Evolutionary conservation across 2,113 vertebrate species (phyloP), one percentile per base, ranked within the genome.

Genomic region (Lepus timidus): DNA sequence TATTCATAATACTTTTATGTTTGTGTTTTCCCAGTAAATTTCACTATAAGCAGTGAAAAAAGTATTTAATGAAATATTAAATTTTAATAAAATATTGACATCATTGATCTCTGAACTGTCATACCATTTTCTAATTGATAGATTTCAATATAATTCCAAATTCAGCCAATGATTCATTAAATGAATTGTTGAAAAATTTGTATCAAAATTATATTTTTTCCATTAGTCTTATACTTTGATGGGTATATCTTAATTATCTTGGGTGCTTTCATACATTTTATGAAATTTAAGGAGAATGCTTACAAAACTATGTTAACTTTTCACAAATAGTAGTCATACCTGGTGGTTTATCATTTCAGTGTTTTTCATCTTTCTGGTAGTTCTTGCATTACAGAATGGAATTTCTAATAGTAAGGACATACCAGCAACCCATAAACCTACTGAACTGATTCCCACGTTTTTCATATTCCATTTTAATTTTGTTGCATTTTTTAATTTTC

Each of bases 401-500:
- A 76, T 93, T 93, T 95, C 90, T 61, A 31, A 36, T 85, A 33
- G 88, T 39, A 76, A 79, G 22, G 25, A 76, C 76, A n/a, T 20
- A 49, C 33, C 9, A 81, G 33, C 49, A 51, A 10, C 13, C 19
- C 51, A 78, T 67, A 51, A 89, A 91, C 73, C 29, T 29, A n/a
- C 36, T 85, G 25, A 58, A 1, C 20, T 87, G 13, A 55, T 55
- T 93, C 36, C 51, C 39, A 4, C 62, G 9, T 52, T 70, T 79
- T 85, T 90, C 52, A 29, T 55, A 31, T 1, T 86, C 2, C 31
- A 67, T 78, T 96, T 93, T 85, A 76, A 78, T 61, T 81, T 88
- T 9, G 36, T 96, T 97, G 74, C 67, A 51, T 89, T 89, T 79
- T 29, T 20, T 73, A 95, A 65, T 58, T 81, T 90, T 80, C 20